These are phyloP conservation scores for Plectropomus leopardus DNA, from an alignment of 2,113 vertebrate genomes.

Conservation along the genomic window DNA sequence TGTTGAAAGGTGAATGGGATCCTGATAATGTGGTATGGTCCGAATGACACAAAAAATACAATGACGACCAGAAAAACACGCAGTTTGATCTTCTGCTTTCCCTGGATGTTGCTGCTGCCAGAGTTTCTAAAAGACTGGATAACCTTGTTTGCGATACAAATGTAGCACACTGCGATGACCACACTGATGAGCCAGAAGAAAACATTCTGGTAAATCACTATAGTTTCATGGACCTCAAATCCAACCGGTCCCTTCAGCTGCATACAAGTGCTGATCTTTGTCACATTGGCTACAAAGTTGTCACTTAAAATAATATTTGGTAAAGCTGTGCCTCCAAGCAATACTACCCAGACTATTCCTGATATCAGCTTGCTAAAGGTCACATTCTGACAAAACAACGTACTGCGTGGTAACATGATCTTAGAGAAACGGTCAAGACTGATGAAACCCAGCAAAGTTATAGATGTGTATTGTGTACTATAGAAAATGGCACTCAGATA, in stretches of 20 bases:
- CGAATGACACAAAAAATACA: slow-evolving; percentile 90
- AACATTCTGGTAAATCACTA: slow-evolving; percentile 76
- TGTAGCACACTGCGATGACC: slow-evolving; percentile 88
- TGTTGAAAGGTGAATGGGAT: slow-evolving; percentile 87
- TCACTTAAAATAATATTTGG: slow-evolving; percentile 87
- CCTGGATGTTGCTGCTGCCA: slow-evolving; percentile 78
- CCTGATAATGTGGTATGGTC: slow-evolving; percentile 87
- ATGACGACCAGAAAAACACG: slow-evolving; percentile 90
- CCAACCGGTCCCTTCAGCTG: slow-evolving; percentile 83
- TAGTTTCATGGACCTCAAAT: slow-evolving; percentile 75
- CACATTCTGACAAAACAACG: slow-evolving; percentile 80
- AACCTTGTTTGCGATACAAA: slow-evolving; percentile 87
- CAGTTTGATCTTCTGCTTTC: slow-evolving; percentile 80
- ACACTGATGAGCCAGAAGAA: slow-evolving; percentile 89
- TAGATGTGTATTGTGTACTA: slow-evolving; percentile 86
- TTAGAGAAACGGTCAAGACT: slow-evolving; percentile 91
- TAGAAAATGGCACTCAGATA: slow-evolving; percentile 86
- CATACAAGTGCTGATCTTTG: slow-evolving; percentile 78
- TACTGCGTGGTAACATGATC: slow-evolving; percentile 86
- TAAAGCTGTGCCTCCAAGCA: slow-evolving; percentile 80
- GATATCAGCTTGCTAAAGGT: slow-evolving; percentile 81
- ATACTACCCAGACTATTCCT: slow-evolving; percentile 76
- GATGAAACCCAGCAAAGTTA: slow-evolving; percentile 87
- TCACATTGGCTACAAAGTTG: slow-evolving; percentile 27
- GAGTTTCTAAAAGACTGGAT: slow-evolving; percentile 87